These are phyloP conservation scores for Dunckerocampus dactyliophorus DNA, from an alignment of 2,113 vertebrate genomes.

Conservation along the genomic window DNA sequence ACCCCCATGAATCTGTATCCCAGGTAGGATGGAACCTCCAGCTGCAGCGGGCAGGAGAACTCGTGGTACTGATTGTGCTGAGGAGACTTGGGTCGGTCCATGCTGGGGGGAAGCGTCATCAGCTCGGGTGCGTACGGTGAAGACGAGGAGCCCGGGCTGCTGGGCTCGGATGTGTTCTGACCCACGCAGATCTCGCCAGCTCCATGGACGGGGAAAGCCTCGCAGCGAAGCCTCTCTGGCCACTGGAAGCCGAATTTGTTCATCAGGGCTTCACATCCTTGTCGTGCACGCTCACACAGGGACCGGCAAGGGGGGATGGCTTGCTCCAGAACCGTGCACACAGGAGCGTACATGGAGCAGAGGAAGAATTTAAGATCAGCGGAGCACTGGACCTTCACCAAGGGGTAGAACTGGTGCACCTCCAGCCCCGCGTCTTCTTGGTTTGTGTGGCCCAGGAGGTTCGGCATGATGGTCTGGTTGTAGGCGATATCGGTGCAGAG, in stretches of 20 bases:
- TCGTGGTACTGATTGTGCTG: conserved; percentile 61
- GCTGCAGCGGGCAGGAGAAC: conserved; percentile 88
- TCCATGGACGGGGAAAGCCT: conserved; percentile 86
- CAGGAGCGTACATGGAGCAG: conserved; percentile 91
- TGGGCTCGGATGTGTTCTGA: conserved; percentile 86
- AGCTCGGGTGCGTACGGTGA: conserved; percentile 73
- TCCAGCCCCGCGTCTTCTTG: conserved; percentile 90
- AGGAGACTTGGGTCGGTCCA: conserved; percentile 38
- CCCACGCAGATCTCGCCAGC: conserved; percentile 89
- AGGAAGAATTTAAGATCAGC: conserved; percentile 87
- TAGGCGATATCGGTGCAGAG: conserved; percentile 91
- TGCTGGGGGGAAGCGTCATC: conserved; percentile 70
- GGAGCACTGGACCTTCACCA: conserved; percentile 90
- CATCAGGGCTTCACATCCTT: conserved; percentile 90
- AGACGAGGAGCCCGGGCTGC: conserved; percentile 69
- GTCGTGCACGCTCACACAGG: conserved; percentile 84
- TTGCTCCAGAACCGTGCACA: conserved; percentile 88
- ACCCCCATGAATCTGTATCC: conserved; percentile 91
- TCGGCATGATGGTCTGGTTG: conserved; percentile 93
- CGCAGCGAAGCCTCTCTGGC: conserved; percentile 86
- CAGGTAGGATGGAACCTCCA: conserved; percentile 87
- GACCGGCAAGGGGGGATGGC: conserved; percentile 88
- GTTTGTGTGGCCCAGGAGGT: conserved; percentile 89
- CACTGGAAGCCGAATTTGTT: conserved; percentile 95
- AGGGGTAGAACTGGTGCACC: conserved; percentile 90